Base-by-base conservation (phyloP, 1,140 invertebrate genomes). In the Drosophila persimilis region DNA sequence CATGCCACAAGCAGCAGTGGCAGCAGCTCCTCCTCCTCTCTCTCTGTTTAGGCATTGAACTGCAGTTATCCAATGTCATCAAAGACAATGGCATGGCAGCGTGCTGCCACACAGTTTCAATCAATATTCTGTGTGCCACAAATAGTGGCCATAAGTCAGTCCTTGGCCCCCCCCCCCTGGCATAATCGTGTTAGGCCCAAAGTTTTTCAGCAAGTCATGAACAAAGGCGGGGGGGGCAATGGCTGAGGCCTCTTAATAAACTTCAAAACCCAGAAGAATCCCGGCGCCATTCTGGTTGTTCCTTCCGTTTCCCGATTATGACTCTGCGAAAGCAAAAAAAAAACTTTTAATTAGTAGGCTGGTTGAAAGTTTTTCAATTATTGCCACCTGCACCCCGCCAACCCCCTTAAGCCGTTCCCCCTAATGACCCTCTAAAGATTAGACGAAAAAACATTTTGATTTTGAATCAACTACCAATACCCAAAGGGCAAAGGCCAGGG, bases 271-370 rank as follows among this genome's bases (percentile, higher is more conserved):
- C 81, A 62, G 52, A 60, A 57, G 51, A 58, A 56, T 52, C 29
- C 24, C 48, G 59, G 55, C 31, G 29, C 45, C 35, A 9, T 35
- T 6, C 48, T 39, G 24, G 24, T 26, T 26, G 4, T 57, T 24
- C 64, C 35, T 11, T 41, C 51, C 22, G 29, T 41, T 39, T 63
- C 64, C 77, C 64, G 60, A 80, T 84, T 80, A 63, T 85, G 66
- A 67, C 47, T 70, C 43, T 44, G 69, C 45, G 41, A 43, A 70
- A 81, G 69, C 48, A 15, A 15, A 15, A 31, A 45, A 70, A 81
- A 81, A 88, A 86, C 77, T 86, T 86, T 86, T 86, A 86, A 86
- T 86, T 86, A 81, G 81, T 73, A 75, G 78, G 81, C 64, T 48
- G 50, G 63, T 45, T 52, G 44, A 88, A 86, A 86, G 81, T 86